Percentiles rank a stretch among this genome's conserved stretches.
Evolutionary conservation across 23 tunicate species (phyloP).

Genomic region (Halocynthia roretzi): DNA sequence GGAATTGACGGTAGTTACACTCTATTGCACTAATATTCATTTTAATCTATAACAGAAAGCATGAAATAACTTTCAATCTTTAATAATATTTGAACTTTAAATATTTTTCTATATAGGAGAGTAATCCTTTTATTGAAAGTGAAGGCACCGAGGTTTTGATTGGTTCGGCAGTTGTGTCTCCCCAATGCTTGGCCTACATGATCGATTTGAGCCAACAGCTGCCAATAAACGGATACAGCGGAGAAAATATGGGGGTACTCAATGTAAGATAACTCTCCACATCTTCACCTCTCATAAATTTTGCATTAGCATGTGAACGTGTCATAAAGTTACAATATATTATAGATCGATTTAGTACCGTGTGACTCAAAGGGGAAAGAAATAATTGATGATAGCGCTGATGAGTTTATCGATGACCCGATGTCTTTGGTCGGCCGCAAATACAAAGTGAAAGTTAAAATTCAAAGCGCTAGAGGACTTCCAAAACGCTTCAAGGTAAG

Average conservation of each 20-base stretch:
- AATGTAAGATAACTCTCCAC: neutral
- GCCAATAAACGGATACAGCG: constrained; percentile 10
- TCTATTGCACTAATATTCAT: no score
- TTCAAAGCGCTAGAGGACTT: constrained; percentile 21
- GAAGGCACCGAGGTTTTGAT: constrained; percentile 10
- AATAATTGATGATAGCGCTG: neutral
- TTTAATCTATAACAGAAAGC: no score
- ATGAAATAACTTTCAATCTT: no score
- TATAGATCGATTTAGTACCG: constrained; percentile 8
- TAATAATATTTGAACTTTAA: no score
- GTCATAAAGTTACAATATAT: neutral
- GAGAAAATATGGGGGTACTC: constrained; percentile 19
- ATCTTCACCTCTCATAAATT: no score
- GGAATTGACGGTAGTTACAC: no score
- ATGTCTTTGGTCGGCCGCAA: constrained; percentile 4
- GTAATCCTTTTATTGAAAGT: constrained; percentile 13
- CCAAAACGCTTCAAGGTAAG: constrained; percentile 30
- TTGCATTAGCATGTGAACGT: neutral
- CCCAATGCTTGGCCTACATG: constrained; percentile 22
- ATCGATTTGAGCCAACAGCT: constrained; percentile 18
- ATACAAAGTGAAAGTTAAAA: constrained; percentile 23
- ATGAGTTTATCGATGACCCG: constrained; percentile 23
- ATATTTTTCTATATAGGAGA: neutral
- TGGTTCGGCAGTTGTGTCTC: constrained; percentile 26
- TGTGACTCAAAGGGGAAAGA: constrained; percentile 23